Percentiles rank a stretch among this genome's conserved stretches.
phyloP scores from a whole-genome alignment of 2,888 invertebrate genomes.

The Nymphalis urticae region DNA sequence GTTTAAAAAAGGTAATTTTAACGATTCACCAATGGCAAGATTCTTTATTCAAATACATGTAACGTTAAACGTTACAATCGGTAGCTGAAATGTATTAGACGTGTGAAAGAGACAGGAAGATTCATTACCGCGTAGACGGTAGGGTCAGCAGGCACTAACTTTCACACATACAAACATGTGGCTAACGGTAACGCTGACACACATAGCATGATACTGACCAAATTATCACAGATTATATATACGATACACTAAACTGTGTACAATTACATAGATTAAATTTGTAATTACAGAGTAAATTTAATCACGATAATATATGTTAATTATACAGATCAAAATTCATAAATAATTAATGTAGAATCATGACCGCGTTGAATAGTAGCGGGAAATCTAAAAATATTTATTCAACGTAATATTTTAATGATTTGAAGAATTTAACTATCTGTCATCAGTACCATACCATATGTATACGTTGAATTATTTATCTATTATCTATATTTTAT shows the following conservation, averaged over 20 bases:
- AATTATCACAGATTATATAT: constrained; percentile 35
- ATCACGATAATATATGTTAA: background rate
- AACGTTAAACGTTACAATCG: background rate
- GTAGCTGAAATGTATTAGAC: background rate
- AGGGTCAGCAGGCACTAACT: constrained; percentile 37
- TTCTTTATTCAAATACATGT: too few species aligned
- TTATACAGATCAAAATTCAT: too few species aligned
- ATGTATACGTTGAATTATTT: too few species aligned
- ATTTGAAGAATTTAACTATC: too few species aligned
- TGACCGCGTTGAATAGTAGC: too few species aligned
- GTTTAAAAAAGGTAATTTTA: too few species aligned
- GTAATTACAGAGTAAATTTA: background rate
- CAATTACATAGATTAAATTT: background rate
- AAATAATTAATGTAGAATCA: too few species aligned
- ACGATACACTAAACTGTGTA: constrained; percentile 10
- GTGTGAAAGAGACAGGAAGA: background rate
- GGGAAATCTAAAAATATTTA: too few species aligned
- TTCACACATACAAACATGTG: constrained; percentile 45
- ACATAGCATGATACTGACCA: constrained; percentile 40
- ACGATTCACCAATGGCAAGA: too few species aligned
- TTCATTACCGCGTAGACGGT: background rate
- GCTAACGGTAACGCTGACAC: constrained; percentile 48
- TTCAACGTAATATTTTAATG: too few species aligned
- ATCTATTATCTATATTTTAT: too few species aligned
- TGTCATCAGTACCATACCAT: too few species aligned